Evolutionary conservation across 35 echinoderm and acorn worm genomes (phyloP), one percentile per base, ranked within the genome.

Genomic region (Holothuria glaberrima): DNA sequence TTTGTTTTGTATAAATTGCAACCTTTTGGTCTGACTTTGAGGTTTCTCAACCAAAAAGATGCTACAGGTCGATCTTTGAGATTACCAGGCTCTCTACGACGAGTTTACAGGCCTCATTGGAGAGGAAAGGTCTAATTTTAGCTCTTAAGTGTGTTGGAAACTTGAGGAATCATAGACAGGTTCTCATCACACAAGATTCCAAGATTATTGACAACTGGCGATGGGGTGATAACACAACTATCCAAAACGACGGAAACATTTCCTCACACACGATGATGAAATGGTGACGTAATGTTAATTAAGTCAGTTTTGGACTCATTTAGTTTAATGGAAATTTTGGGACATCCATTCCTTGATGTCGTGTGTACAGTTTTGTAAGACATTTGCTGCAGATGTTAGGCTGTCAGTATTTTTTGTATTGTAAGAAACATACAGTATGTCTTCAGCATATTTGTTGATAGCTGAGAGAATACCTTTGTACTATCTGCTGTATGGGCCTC

Each of bases 391-490:
- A 69, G 66, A 10, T 33, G 14, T 69, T 26, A 33, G 5, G 22
- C 22, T 24, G 14, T 33, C 66, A 25, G 24, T 4, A 33, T 69
- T 69, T 13, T 10, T 12, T 4, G 66, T 6, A 65, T 69, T 17
- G 21, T 69, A 69, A 29, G 66, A 69, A 13, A 69, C 31, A 54
- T 54, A 17, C 16, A 33, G 66, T 5, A 69, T 69, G 66, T 69
- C 66, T 9, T 69, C 22, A 33, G 66, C 66, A 69, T 69, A 69
- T 69, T 26, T 69, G 31, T 69, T n/a, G 25, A 69, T 24, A 69
- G 9, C 31, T 69, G 22, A 69, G 66, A 29, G 66, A 17, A 25
- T 69, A 29, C 25, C 14, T 69, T 20, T 69, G 66, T 69, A 33
- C 66, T 13, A 25, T 69, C 13, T 69, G 66, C 31, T 69, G 66